A percentile compares a stretch with the other conserved stretches of the same genome.
These are phyloP conservation scores for Pinna nobilis DNA, from an alignment of 1,140 invertebrate species.

Conservation along the genomic window DNA sequence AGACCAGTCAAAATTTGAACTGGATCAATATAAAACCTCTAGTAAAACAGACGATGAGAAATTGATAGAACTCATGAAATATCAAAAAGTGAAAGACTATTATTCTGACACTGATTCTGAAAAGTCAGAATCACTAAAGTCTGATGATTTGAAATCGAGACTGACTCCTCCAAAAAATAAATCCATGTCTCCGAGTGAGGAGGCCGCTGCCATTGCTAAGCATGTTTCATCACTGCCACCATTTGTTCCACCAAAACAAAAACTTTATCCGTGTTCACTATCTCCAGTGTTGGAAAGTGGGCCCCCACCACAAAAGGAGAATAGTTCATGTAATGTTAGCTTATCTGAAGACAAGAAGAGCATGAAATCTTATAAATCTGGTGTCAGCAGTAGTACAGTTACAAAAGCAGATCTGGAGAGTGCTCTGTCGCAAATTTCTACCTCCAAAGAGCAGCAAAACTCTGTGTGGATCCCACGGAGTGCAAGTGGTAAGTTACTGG, in stretches of 20 bases:
- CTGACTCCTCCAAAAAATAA: conserved; percentile 34
- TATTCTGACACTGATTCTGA: conserved; percentile 28
- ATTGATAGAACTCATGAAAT: conserved; percentile 58
- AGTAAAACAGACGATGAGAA: conserved; percentile 72
- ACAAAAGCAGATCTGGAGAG: not conserved
- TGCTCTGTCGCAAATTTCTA: not conserved
- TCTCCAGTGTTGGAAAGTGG: conserved; percentile 65
- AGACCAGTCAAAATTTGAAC: conserved; percentile 45
- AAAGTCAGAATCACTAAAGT: conserved; percentile 21
- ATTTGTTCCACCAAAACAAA: conserved; percentile 67
- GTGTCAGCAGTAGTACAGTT: conserved; percentile 10
- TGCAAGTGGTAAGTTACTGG: not conserved
- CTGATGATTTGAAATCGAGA: conserved; percentile 25
- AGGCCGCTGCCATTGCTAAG: conserved; percentile 62
- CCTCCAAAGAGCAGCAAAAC: not conserved
- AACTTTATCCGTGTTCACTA: conserved; percentile 53
- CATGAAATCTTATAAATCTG: conserved; percentile 18
- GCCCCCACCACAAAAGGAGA: conserved; percentile 11
- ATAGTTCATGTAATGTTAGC: conserved; percentile 11
- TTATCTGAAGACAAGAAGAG: conserved; percentile 7
- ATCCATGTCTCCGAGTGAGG: conserved; percentile 52
- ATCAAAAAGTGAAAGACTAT: conserved; percentile 15
- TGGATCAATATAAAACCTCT: conserved; percentile 4
- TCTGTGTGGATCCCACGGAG: conserved; percentile 60
- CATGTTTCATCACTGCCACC: conserved; percentile 62